Conservation (phyloP, 2,888 invertebrate genomes). For the Magallana nippona region DNA sequence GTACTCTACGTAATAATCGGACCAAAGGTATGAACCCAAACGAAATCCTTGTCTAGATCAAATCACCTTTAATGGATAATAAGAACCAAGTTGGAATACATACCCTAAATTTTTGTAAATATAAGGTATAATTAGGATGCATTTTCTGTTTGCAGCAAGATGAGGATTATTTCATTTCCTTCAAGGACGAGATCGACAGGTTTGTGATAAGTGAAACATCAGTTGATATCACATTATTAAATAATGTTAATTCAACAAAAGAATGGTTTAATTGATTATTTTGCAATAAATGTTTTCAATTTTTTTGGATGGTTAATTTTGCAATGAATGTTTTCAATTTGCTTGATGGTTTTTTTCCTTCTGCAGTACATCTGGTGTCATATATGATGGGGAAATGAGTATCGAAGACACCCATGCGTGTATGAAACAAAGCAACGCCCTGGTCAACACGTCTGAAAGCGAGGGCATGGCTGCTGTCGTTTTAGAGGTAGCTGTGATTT, state of each 20-base stretch:
- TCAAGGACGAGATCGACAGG: not conserved
- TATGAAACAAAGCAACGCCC: conserved; percentile 69
- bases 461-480: conserved; percentile 78
- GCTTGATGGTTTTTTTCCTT: not conserved
- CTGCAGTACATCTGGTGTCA: conserved; percentile 53
- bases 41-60: not conserved
- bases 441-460: conserved; percentile 77
- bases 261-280: too few species aligned
- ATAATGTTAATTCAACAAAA: too few species aligned
- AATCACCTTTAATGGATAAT: too few species aligned
- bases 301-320: too few species aligned
- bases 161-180: not conserved
- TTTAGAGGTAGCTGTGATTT: conserved; percentile 69
- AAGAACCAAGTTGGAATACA: too few species aligned
- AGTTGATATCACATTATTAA: too few species aligned
- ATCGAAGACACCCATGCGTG: conserved; percentile 68
- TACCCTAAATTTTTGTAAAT: too few species aligned
- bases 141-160: not conserved
- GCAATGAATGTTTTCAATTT: not conserved
- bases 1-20: conserved; percentile 66
- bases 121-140: too few species aligned
- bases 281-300: too few species aligned
- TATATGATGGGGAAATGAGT: conserved; percentile 67
- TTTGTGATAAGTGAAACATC: not conserved
- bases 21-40: conserved; percentile 61